phyloP scores from a whole-genome alignment of 1,140 invertebrate genomes.

The Bathynomus jamesi region DNA sequence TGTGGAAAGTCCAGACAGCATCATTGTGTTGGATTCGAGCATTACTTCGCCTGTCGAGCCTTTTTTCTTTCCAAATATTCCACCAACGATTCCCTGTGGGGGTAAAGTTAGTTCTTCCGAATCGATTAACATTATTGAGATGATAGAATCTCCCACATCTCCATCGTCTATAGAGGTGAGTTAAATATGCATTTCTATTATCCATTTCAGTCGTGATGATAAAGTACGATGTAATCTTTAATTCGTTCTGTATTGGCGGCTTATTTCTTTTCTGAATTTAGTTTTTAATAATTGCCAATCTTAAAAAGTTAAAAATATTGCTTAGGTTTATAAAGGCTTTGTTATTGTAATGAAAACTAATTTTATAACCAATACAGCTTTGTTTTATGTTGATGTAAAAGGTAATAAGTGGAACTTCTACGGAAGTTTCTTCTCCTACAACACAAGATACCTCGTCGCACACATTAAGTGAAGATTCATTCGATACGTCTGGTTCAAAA shows the following conservation, averaged over 20 bases:
- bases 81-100: neutral
- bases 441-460: neutral
- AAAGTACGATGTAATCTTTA: too few species aligned
- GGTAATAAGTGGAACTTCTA: slow-evolving; percentile 1
- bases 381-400: too few species aligned
- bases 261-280: neutral
- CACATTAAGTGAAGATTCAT: neutral
- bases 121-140: neutral
- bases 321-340: too few species aligned
- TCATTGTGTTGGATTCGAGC: neutral
- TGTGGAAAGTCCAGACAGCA: neutral
- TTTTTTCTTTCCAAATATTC: neutral
- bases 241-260: too few species aligned
- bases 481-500: neutral
- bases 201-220: neutral
- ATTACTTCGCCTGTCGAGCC: neutral
- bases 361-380: too few species aligned
- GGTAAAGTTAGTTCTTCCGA: neutral
- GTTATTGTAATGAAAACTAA: too few species aligned
- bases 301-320: too few species aligned
- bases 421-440: neutral
- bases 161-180: neutral
- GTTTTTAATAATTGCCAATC: neutral
- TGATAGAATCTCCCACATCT: neutral
- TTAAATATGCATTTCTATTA: neutral